Evolutionary conservation across 2,888 invertebrate genomes (phyloP).

Genomic region (Hydraecia micacea): DNA sequence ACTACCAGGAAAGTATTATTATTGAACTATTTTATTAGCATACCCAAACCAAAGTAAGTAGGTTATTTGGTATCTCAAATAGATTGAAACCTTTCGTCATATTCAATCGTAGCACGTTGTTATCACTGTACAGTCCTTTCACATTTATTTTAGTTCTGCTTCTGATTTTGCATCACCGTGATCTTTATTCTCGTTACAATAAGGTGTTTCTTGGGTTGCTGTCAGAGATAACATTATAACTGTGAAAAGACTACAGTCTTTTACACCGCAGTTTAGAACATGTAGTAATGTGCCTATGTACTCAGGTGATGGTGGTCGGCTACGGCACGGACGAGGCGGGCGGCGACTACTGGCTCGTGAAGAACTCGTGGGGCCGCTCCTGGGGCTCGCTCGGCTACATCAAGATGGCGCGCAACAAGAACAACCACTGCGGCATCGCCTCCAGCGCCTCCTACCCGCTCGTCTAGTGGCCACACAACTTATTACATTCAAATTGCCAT

Average conservation of each 20-base stretch:
- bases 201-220: not conserved
- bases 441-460: conserved; percentile 95
- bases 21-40: conserved; percentile 9
- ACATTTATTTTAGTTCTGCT: not conserved
- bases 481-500: not conserved
- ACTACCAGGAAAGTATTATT: not conserved
- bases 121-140: not conserved
- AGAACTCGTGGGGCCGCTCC: conserved; percentile 95
- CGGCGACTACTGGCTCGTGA: conserved; percentile 95
- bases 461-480: conserved; percentile 86
- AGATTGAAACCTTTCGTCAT: not conserved
- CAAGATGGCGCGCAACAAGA: conserved; percentile 95
- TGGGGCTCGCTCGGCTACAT: conserved; percentile 97
- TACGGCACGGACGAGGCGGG: conserved; percentile 94
- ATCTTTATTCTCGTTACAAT: not conserved
- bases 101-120: not conserved
- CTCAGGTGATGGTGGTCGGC: conserved; percentile 93
- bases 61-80: not conserved
- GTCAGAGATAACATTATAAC: not conserved
- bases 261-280: not conserved
- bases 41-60: not conserved
- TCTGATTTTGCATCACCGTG: too few relatives aligned
- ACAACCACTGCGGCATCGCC: conserved; percentile 97
- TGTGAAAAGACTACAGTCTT: not conserved
- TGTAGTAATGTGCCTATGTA: not conserved